A percentile compares a stretch with the other conserved stretches of the same genome.
Conservation (phyloP, 1,140 invertebrate species). For the Gonatopus flavifemur region DNA sequence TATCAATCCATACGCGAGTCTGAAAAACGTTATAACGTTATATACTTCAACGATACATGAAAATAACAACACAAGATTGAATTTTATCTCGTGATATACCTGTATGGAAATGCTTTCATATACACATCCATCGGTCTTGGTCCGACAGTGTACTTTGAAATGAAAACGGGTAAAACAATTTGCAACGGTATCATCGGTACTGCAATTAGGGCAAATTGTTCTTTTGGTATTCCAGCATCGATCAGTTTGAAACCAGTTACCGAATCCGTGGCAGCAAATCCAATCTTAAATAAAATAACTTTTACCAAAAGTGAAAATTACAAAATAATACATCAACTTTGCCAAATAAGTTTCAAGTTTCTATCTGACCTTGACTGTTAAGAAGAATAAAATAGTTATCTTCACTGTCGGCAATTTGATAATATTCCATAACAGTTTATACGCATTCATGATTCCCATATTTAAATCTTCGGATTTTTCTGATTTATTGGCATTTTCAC, state of each 20-base stretch:
- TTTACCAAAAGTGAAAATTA: too few relatives aligned
- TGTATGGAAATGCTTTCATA: conserved; percentile 85
- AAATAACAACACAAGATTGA: too few relatives aligned
- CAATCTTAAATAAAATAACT: conserved; percentile 67
- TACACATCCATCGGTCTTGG: conserved; percentile 86
- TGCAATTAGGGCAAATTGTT: conserved; percentile 88
- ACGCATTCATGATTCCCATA: conserved; percentile 77
- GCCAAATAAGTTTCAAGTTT: not conserved
- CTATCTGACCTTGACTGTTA: conserved; percentile 85
- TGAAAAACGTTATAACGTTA: conserved; percentile 38
- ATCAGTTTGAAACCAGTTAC: conserved; percentile 94
- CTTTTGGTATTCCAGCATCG: conserved; percentile 93
- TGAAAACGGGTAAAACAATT: conserved; percentile 87
- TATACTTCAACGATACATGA: too few relatives aligned
- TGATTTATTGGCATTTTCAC: conserved; percentile 66
- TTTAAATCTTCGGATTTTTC: conserved; percentile 58
- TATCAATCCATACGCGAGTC: conserved; percentile 81
- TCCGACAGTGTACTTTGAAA: conserved; percentile 85
- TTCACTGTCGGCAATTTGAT: conserved; percentile 81
- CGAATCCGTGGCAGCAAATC: conserved; percentile 94
- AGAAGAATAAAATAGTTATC: conserved; percentile 75
- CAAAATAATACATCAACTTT: too few relatives aligned
- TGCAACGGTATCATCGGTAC: conserved; percentile 93
- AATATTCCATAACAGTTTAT: conserved; percentile 81
- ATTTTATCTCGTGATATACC: conserved; percentile 53